Evolutionary conservation across 1,140 invertebrate species (phyloP).

Genomic region (Acyrthosiphon pisum): DNA sequence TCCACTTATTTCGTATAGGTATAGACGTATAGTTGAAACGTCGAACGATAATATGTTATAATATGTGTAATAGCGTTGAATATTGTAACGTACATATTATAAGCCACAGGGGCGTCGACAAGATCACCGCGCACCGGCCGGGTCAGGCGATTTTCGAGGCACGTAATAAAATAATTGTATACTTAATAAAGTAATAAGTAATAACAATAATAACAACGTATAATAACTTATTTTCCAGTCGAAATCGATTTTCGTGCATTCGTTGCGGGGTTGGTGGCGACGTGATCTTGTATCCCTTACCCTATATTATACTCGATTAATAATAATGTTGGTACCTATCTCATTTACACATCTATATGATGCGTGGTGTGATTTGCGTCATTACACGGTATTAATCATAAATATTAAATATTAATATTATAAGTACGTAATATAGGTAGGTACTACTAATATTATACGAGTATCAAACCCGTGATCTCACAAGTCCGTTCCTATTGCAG

Average conservation of each 20-base stretch:
- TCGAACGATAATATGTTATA: not conserved
- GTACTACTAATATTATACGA: not conserved
- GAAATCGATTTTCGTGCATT: not conserved
- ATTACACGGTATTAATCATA: not conserved
- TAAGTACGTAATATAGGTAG: no score
- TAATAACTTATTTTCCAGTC: not conserved
- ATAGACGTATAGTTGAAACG: not conserved
- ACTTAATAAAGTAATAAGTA: not conserved
- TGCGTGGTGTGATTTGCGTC: not conserved
- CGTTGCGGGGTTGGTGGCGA: not conserved
- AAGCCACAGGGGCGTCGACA: not conserved
- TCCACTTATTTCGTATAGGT: not conserved
- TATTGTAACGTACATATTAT: not conserved
- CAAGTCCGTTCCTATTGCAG: not conserved
- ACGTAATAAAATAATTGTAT: constrained; percentile 8
- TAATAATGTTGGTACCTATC: not conserved
- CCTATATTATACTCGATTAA: not conserved
- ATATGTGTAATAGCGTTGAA: not conserved
- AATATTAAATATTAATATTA: no score
- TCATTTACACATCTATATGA: not conserved
- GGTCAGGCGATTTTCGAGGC: not conserved
- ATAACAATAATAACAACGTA: not conserved
- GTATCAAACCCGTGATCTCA: not conserved
- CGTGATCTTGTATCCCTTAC: not conserved
- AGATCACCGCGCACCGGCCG: not conserved